phyloP scores from a whole-genome alignment of 2,888 invertebrate genomes.

The Parnassius mnemosyne region DNA sequence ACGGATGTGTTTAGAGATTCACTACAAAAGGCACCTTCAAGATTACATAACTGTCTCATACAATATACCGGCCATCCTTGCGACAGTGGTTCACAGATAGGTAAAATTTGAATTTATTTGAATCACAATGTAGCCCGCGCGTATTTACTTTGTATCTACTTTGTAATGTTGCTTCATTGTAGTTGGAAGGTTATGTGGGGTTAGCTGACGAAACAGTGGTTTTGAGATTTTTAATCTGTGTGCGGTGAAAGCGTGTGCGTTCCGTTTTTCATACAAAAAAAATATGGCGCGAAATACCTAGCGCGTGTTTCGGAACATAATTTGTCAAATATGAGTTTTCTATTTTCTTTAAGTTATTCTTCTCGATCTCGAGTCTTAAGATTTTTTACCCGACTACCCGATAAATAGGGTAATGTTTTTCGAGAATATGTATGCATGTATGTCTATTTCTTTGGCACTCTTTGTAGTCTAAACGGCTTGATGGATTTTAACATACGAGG shows the following conservation, averaged over 20 bases:
- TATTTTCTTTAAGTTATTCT: no score
- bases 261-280: conserved; percentile 1
- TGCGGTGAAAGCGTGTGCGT: conserved; percentile 11
- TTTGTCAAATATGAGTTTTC: no score
- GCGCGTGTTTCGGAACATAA: background rate
- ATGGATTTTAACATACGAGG: no score
- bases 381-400: no score
- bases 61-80: conserved; percentile 50
- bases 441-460: no score
- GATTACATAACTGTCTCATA: conserved; percentile 48
- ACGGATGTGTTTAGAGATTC: conserved; percentile 5
- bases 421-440: no score
- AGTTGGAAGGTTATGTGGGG: conserved; percentile 58
- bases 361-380: no score
- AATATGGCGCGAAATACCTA: conserved; percentile 6
- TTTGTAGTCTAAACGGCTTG: no score
- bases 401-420: no score
- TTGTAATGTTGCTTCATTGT: conserved; percentile 64
- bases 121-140: conserved; percentile 63
- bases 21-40: conserved; percentile 15
- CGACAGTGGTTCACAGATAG: conserved; percentile 46
- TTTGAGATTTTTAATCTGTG: conserved; percentile 15
- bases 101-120: conserved; percentile 72
- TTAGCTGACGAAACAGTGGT: conserved; percentile 59
- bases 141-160: conserved; percentile 74